These are phyloP conservation scores for Luperina testacea DNA, from an alignment of 2,888 invertebrate species.

Conservation along the genomic window DNA sequence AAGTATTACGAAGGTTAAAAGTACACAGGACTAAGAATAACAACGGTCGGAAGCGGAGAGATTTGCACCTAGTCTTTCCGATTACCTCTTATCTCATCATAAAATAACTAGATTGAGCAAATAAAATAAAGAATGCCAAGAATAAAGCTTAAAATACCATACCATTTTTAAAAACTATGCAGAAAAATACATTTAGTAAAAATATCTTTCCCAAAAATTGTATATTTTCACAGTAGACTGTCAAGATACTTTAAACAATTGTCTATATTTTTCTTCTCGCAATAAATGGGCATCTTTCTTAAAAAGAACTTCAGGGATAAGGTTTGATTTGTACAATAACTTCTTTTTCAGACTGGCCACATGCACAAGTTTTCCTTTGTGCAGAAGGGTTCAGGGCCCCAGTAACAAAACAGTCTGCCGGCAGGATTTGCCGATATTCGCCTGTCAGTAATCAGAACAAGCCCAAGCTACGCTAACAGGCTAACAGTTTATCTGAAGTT, in stretches of 20 bases:
- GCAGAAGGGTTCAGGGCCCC: background rate
- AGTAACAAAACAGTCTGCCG: too few species aligned
- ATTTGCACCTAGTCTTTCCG: background rate
- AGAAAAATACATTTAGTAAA: conserved; percentile 21
- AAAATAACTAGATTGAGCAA: background rate
- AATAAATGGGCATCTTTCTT: conserved; percentile 21
- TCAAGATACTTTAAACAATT: conserved; percentile 28
- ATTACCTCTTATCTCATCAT: background rate
- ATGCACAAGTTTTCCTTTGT: background rate
- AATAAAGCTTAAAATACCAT: conserved; percentile 16
- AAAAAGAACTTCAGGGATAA: background rate
- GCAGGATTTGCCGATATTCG: too few species aligned
- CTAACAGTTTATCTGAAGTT: background rate
- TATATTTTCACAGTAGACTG: conserved; percentile 14
- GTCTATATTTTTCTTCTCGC: conserved; percentile 22
- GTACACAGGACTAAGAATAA: background rate
- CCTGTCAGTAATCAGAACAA: too few species aligned
- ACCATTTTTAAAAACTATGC: conserved; percentile 19
- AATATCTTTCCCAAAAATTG: conserved; percentile 37
- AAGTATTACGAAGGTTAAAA: background rate
- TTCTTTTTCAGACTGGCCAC: conserved; percentile 7
- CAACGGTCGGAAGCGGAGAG: background rate
- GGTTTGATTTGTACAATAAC: conserved; percentile 11
- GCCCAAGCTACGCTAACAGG: background rate
- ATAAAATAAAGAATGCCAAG: background rate